A percentile compares a stretch with the other conserved stretches of the same genome.
phyloP scores from a whole-genome alignment of 2,888 invertebrate species.

The Heliconius ethilla region DNA sequence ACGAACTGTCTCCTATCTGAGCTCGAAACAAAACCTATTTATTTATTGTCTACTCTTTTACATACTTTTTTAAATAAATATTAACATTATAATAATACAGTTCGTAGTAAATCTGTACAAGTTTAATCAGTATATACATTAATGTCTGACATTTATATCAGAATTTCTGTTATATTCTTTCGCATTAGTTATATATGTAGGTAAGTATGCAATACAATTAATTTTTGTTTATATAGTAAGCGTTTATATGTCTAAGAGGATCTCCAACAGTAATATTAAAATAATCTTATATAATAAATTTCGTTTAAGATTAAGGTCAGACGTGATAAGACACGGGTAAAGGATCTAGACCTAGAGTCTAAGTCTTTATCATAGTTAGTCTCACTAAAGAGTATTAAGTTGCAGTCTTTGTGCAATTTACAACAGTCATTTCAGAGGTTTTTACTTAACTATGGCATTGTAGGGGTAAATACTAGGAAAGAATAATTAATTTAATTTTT shows the following conservation, averaged over 20 bases:
- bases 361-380: constrained; percentile 51
- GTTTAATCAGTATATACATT: too few relatives aligned
- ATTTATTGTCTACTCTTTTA: neutral
- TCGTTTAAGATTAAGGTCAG: constrained; percentile 51
- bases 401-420: constrained; percentile 71
- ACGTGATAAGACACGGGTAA: constrained; percentile 32
- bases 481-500: too few relatives aligned
- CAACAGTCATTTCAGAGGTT: constrained; percentile 33
- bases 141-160: too few relatives aligned
- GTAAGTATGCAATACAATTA: neutral
- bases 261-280: neutral
- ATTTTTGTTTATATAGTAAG: too few relatives aligned
- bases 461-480: too few relatives aligned
- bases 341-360: constrained; percentile 40
- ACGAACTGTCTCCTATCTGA: neutral
- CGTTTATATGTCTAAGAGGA: neutral
- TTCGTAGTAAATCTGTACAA: too few relatives aligned
- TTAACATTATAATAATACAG: too few relatives aligned
- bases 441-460: constrained; percentile 2
- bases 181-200: too few relatives aligned
- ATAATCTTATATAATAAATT: constrained; percentile 28
- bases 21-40: neutral
- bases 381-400: constrained; percentile 62
- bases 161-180: too few relatives aligned
- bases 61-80: too few relatives aligned